Conservation (phyloP, 2,888 invertebrate genomes). For the Drosophila lutescens region DNA sequence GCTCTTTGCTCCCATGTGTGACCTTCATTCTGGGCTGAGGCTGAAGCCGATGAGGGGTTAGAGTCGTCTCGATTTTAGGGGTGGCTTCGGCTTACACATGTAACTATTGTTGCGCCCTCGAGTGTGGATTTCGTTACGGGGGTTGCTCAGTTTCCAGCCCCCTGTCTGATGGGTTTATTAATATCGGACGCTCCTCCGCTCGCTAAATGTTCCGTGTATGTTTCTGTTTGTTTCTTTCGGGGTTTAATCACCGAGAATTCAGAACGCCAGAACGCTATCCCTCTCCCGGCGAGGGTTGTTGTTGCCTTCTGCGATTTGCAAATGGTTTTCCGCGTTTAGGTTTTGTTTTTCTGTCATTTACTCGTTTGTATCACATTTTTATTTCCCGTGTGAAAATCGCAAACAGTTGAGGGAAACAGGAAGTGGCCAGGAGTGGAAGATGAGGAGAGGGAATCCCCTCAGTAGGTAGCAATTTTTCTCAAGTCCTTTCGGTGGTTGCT, state of each 20-base stretch:
- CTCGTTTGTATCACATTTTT: constrained; percentile 75
- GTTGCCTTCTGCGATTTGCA: constrained; percentile 69
- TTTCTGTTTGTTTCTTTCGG: constrained; percentile 69
- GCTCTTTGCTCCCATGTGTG: constrained; percentile 11
- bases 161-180: constrained; percentile 75
- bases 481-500: constrained; percentile 44
- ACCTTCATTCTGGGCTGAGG: constrained; percentile 36
- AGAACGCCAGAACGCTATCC: constrained; percentile 5
- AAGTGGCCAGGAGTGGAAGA: constrained; percentile 47
- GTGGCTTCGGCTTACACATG: constrained; percentile 51
- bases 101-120: constrained; percentile 54
- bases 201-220: constrained; percentile 24
- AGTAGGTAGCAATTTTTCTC: constrained; percentile 38
- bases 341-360: constrained; percentile 73
- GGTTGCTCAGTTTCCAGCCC: constrained; percentile 65
- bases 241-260: constrained; percentile 60
- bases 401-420: constrained; percentile 58
- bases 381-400: constrained; percentile 79
- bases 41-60: constrained; percentile 40
- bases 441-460: background rate
- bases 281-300: constrained; percentile 50
- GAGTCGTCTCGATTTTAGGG: constrained; percentile 37
- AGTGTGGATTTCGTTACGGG: constrained; percentile 39
- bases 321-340: constrained; percentile 79
- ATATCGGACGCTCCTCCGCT: constrained; percentile 41